A percentile compares a stretch with the other conserved stretches of the same genome.
Conservation (phyloP, 2,113 vertebrate species). For the Lamprotornis superbus region DNA sequence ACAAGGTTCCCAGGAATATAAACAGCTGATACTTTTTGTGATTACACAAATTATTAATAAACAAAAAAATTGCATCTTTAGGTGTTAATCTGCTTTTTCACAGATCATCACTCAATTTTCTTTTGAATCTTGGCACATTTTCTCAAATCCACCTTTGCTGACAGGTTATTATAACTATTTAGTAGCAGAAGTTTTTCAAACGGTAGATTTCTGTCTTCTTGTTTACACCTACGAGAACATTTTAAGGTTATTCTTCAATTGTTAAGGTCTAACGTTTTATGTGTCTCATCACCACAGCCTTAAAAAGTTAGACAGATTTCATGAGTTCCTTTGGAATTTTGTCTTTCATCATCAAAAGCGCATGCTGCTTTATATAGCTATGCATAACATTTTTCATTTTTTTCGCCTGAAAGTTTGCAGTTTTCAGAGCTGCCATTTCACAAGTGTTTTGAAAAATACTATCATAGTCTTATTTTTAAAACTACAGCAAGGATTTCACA, state of each 20-base stretch:
- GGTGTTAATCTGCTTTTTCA: not conserved
- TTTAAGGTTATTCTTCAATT: constrained; percentile 34
- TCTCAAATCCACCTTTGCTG: not conserved
- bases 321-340: not conserved
- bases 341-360: constrained; percentile 41
- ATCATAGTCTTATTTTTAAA: not conserved
- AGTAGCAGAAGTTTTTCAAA: not conserved
- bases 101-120: not conserved
- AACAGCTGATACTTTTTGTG: not conserved
- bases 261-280: not conserved
- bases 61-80: not conserved
- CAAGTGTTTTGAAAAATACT: not conserved
- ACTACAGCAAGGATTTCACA: not conserved
- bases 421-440: not conserved
- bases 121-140: not conserved
- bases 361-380: not conserved
- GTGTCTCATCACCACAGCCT: not conserved
- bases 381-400: not conserved
- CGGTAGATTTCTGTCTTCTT: not conserved
- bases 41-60: not conserved
- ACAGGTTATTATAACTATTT: not conserved
- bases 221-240: not conserved
- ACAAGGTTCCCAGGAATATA: not conserved
- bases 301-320: constrained; percentile 10
- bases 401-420: not conserved